Evolutionary conservation across 2,888 invertebrate genomes (phyloP), one percentile per base, ranked within the genome.

Genomic region (Cataglyphis rosenhaueri): DNA sequence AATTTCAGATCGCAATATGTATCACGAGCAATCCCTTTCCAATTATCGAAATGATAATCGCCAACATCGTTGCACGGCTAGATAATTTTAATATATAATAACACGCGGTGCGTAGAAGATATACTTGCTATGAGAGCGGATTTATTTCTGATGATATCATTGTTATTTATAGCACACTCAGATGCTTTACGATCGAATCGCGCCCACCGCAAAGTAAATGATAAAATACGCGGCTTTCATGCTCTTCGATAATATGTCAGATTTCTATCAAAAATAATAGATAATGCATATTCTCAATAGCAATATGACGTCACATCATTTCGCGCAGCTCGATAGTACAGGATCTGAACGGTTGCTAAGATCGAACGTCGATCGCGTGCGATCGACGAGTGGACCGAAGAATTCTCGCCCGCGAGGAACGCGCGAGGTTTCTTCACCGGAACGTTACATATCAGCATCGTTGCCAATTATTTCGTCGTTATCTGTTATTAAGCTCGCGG

Each of bases 361-460:
- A 76, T 82, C 48, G 62, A 82, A 35, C 12, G 68, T 70, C 62
- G 62, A 52, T 57, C 29, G n/a, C 44, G 52, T 52, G 65, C 29
- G 61, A 83, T 66, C 74, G 62, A 25, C n/a, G 15, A 25, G 29
- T 57, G 62, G 68, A 81, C 57, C 61, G 71, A 81, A 71, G 84
- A 79, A 61, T 62, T 76, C 62, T 61, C 81, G 82, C 41, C 68
- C 25, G 73, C 12, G 61, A 70, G 29, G 76, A 82, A 86, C 85
- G 73, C 78, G 75, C 76, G 91, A 92, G 91, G 89, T 91, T 91
- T 89, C 87, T 86, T 90, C 89, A 88, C 85, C 85, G 86, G 57
- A 92, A 92, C 92, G 90, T 92, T 92, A 92, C 92, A 92, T 92
- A 92, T 92, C 92, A 92, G 85, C 91, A 88, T 90, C 87, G 91